Conservation (phyloP, 1,140 invertebrate species). For the Psix sp. region DNA sequence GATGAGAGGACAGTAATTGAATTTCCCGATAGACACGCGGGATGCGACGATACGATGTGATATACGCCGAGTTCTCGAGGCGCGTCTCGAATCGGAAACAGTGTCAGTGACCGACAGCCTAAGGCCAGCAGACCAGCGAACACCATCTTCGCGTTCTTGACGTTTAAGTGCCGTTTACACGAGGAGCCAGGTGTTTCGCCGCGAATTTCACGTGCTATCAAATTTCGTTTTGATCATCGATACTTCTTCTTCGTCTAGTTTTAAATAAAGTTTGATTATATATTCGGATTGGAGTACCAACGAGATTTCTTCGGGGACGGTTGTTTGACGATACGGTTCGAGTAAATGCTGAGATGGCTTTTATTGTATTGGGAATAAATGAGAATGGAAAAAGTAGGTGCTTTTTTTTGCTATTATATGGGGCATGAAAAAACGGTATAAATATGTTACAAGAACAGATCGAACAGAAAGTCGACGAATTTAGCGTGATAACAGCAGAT, state of each 20-base stretch:
- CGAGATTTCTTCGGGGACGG: too few species aligned
- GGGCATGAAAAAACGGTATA: too few species aligned
- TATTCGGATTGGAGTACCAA: too few species aligned
- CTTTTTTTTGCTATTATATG: too few species aligned
- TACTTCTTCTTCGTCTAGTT: slow-evolving; percentile 30
- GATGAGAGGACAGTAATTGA: too few species aligned
- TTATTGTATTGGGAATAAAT: too few species aligned
- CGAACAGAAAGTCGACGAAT: slow-evolving; percentile 9
- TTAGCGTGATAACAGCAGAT: slow-evolving; percentile 9
- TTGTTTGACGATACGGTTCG: too few species aligned
- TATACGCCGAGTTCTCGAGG: slow-evolving; percentile 39
- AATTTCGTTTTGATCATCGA: slow-evolving; percentile 39
- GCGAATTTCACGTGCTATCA: slow-evolving; percentile 52
- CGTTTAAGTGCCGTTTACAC: slow-evolving; percentile 64
- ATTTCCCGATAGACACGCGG: slow-evolving; percentile 51
- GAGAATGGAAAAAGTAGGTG: too few species aligned
- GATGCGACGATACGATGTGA: slow-evolving; percentile 34
- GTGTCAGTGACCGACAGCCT: slow-evolving; percentile 78
- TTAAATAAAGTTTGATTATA: slow-evolving; percentile 31
- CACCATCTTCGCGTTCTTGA: slow-evolving; percentile 58
- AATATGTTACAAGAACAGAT: neutral
- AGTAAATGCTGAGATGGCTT: too few species aligned
- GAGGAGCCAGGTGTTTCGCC: slow-evolving; percentile 50
- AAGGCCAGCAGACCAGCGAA: slow-evolving; percentile 71
- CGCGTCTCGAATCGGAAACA: slow-evolving; percentile 70